Base-by-base conservation (phyloP, 2,797 vertebrate species). In the Knipowitschia caucasica region DNA sequence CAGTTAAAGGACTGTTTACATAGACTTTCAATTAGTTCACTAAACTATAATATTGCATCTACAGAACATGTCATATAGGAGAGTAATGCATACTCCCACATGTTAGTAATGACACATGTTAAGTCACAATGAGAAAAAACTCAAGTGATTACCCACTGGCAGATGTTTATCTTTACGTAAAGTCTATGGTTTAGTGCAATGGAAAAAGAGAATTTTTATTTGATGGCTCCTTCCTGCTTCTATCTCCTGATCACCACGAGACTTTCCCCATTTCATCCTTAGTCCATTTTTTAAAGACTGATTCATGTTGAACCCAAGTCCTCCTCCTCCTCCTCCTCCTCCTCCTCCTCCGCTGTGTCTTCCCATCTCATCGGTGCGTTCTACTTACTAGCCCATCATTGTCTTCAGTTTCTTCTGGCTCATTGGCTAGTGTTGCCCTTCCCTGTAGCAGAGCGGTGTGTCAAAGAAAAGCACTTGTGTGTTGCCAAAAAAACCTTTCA, bases 401-500 rank as follows among this genome's bases (percentile, higher is more conserved):
- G 45, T 81, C 77, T 78, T 43, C 34, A 62, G 64, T 80, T 81
- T 79, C 59, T 77, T 53, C 84, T 51, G 66, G 71, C 83, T 76
- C 56, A 61, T 83, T 26, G 62, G 59, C 78, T 83, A 78, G 75
- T 69, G 73, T 82, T 56, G 53, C 72, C 82, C 80, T 60, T 73
- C 67, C 78, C 77, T 61, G 81, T 87, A 83, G 78, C 86, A 77
- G 25, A 82, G 73, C 80, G 84, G 84, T 89, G 85, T 84, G 83
- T 85, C 82, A 82, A 84, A 81, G 76, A 87, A 43, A 43, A 88
- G 70, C 87, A 86, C 86, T 86, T 81, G 71, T 83, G 82, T 87
- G 87, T 90, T 91, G 89, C 89, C 91, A 91, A 91, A 90, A 89
- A 88, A 87, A 67, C 63, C 70, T 85, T 81, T 84, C 72, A 80